Base-by-base conservation (phyloP, 2,797 vertebrate species). In the Mormyrops boulengeri region DNA sequence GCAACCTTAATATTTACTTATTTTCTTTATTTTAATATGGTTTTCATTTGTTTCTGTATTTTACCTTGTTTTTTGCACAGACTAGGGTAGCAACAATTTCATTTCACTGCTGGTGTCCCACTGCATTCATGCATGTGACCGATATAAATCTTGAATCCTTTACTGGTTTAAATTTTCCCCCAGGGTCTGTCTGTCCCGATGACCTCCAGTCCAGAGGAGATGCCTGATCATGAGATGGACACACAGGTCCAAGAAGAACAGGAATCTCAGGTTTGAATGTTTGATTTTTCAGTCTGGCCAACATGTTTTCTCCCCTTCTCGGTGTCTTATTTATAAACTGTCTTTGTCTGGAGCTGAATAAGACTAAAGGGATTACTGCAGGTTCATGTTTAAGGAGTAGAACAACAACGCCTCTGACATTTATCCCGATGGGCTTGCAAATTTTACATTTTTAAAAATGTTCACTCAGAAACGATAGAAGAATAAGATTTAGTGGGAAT, bases 201-300 rank as follows among this genome's bases (percentile, higher is more conserved):
- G 60, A 26, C 88, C 41, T 86, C 88, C 12, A 55, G 30, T 41
- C 88, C 90, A 90, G 92, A 92, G 66, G 91, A 91, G 55, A 85
- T 88, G 60, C 85, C 82, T 89, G 90, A 90, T 84, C 88, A 89
- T 69, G 92, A 92, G 88, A 66, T 85, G 87, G 93, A 92, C 6
- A 3, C 90, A 85, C 90, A 92, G 85, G 91, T 88, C 89, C 93
- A 91, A 89, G 91, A 88, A 53, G 92, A 92, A 57, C 91, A 88
- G 91, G 92, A 94, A 87, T 88, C 89, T 41, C 92, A 94, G 93
- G 93, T 94, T 93, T 87, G 85, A 55, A 26, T 87, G 47, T 30
- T 34, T 52, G 49, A 86, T 82, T 47, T 82, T 47, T 44, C 44
- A 47, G 3, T 22, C 38, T 22, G 38, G 38, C 6, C 12, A 4